Conservation (phyloP, 1,140 invertebrate genomes). For the Micrasema minimum region DNA sequence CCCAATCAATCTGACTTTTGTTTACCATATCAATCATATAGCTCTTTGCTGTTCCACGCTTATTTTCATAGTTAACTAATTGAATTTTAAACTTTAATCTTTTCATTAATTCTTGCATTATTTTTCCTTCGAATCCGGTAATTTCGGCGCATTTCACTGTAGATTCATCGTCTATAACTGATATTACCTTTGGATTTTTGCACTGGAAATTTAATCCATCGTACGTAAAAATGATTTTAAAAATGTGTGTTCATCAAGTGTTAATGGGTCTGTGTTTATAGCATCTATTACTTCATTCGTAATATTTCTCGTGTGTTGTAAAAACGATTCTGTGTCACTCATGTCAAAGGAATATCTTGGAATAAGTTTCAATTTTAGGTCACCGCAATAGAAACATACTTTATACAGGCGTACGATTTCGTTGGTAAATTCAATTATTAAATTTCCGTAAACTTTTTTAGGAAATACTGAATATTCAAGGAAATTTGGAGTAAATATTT, state of each 20-base stretch:
- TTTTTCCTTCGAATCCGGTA: conserved; percentile 6
- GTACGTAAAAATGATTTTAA: neutral
- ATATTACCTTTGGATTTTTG: neutral
- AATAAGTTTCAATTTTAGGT: neutral
- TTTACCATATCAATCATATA: neutral
- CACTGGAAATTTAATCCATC: neutral
- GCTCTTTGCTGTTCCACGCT: too few species aligned
- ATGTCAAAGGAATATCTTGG: neutral
- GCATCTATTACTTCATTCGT: neutral
- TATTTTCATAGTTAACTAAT: neutral
- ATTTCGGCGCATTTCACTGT: neutral
- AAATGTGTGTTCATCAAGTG: neutral
- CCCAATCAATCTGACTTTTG: neutral
- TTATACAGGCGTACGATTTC: neutral
- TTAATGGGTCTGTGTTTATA: neutral
- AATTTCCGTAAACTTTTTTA: neutral
- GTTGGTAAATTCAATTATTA: neutral
- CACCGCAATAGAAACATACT: neutral
- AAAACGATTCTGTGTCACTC: neutral
- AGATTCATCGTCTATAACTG: neutral
- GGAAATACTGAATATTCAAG: neutral
- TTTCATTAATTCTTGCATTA: neutral
- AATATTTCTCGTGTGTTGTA: neutral
- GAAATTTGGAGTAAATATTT: neutral
- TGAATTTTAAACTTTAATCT: conserved; percentile 3